Base-by-base conservation (phyloP, 2,113 vertebrate genomes). In the Thymallus thymallus region DNA sequence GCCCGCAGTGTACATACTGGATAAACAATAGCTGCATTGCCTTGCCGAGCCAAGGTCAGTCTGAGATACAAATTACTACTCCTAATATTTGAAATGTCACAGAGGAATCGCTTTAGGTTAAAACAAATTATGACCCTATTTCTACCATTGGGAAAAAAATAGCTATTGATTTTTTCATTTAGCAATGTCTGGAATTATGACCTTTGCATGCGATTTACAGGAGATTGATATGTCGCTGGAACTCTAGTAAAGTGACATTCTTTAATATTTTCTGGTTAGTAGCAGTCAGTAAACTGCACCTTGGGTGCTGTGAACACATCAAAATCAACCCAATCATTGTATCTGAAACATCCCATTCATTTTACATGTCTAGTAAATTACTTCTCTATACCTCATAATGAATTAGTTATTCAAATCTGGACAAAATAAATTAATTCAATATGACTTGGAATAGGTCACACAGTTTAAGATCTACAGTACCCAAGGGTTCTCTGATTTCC, bases 101-200 rank as follows among this genome's bases (percentile, higher is more conserved):
- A 73, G 64, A 67, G 77, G 75, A 90, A 89, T 88, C 83, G 79
- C 77, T 87, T 86, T 80, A 74, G 74, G 80, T 91, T 85, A 89
- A 89, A 87, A 89, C 88, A 89, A 90, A 88, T 88, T 85, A 90
- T 88, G 86, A 86, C 80, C 32, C 74, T 55, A 76, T 84, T 82
- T 85, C 71, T 72, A 68, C 80, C 76, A 72, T 63, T 84, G 86
- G 81, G 77, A 76, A 80, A 78, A 76, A 80, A 78, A 76, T 80
- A 80, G 75, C 6, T 89, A 88, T 88, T 81, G 82, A 90, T 90
- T 90, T 88, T 71, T 75, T 82, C 55, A 72, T 35, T 73, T 41
- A 10, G 14, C 51, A 55, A 85, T 80, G 74, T 64, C 71, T 51
- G 63, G 74, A 82, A 84, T 89, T 77, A 90, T 86, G 84, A 85